Evolutionary conservation across 2,113 vertebrate genomes (phyloP), one percentile per base, ranked within the genome.

Genomic region (Cyanistes caeruleus): DNA sequence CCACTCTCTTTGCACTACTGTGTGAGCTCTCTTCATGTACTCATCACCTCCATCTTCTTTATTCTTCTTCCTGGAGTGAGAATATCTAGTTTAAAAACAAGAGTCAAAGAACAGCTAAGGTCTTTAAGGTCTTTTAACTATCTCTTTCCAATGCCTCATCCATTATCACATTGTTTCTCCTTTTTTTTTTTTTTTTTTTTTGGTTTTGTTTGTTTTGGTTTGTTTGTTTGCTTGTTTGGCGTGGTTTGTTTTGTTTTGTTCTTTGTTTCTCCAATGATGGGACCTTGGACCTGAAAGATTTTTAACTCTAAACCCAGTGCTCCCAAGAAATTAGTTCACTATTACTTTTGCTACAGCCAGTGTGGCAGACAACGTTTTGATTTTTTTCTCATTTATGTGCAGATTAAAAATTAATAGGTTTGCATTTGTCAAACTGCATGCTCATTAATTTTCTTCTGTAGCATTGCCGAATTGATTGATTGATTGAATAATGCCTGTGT

Each of bases 381-480:
- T 59, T 88, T 89, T 77, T 73, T 86, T 43, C 39, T 39, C 53
- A 51, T 94, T 90, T 92, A 20, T 85, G 51, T 88, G 43, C 28
- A 69, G 46, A 90, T 93, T 77, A 90, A 93, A 93, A 83, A 86
- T 92, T 33, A 94, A 77, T 88, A 73, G 28, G 15, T 80, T 90
- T 86, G 31, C 85, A 43, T 94, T 93, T 95, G 25, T 85, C 67
- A 88, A 69, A 51, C 82, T 90, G 30, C 46, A 22, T 27, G 39
- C 46, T 90, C 48, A 70, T 77, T 86, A 83, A 43, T 88, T 86
- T 91, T 90, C 35, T 90, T 77, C 55, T 62, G 41, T 80, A 51
- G 18, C 27, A 24, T 44, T 83, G 63, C 51, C 53, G 11, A 37
- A 72, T 37, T 94, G 62, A 83, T 93, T n/a, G n/a, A n/a, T n/a